Conservation (phyloP, 2,888 invertebrate genomes). For the Dryobotodes eremita region DNA sequence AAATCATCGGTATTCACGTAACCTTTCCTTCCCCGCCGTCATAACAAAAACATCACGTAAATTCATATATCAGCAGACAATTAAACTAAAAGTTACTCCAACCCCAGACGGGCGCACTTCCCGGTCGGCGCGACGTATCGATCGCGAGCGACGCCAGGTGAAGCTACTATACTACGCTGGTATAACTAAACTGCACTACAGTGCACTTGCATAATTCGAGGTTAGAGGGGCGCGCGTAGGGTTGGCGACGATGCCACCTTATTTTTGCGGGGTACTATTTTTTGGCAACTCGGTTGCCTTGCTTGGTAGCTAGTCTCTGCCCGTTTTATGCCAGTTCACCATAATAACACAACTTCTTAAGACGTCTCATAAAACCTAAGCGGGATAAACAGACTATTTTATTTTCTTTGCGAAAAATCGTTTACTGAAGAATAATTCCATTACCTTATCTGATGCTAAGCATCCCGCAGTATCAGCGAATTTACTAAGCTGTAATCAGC, state of each 20-base stretch:
- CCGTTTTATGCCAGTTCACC: neutral
- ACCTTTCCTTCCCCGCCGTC: neutral
- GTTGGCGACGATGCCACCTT: conserved; percentile 28
- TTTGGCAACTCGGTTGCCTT: too few relatives aligned
- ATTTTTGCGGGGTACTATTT: neutral
- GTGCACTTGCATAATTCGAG: conserved; percentile 67
- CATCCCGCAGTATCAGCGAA: conserved; percentile 29
- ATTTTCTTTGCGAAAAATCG: conserved; percentile 17
- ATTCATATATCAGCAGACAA: conserved; percentile 56
- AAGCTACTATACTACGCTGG: conserved; percentile 57
- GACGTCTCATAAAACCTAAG: conserved; percentile 19
- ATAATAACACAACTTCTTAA: neutral
- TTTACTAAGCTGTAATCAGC: conserved; percentile 25
- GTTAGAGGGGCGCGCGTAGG: conserved; percentile 44
- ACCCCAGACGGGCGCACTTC: conserved; percentile 61
- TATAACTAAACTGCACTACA: conserved; percentile 63
- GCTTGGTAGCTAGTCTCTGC: too few relatives aligned
- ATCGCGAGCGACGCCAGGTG: conserved; percentile 76
- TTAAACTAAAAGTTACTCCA: conserved; percentile 59
- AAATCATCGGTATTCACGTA: neutral
- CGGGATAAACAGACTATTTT: conserved; percentile 18
- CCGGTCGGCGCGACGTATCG: conserved; percentile 79
- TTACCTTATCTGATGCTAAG: conserved; percentile 40
- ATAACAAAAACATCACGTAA: conserved; percentile 35
- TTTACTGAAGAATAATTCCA: conserved; percentile 41